phyloP scores from a whole-genome alignment of 1,140 invertebrate genomes.

The Epicauta chinensis region DNA sequence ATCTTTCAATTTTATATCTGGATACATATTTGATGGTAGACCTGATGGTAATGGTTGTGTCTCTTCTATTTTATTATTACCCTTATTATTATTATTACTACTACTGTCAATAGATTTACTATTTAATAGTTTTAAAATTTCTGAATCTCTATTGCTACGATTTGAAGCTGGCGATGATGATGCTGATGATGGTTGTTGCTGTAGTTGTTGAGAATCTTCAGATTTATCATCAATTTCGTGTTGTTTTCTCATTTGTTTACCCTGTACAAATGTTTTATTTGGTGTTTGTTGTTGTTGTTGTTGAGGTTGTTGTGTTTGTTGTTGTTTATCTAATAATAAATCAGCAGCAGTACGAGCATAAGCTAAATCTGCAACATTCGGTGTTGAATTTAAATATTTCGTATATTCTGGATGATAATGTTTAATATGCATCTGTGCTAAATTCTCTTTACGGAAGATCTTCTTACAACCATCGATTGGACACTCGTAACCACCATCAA shows the following conservation, averaged over 20 bases:
- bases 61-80: conserved; percentile 18
- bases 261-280: conserved; percentile 4
- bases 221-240: neutral
- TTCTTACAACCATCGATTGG: conserved; percentile 78
- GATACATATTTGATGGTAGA: conserved; percentile 33
- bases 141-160: conserved; percentile 29
- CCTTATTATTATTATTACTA: conserved; percentile 15
- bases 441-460: conserved; percentile 82
- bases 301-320: neutral
- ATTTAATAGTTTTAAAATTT: conserved; percentile 38
- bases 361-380: conserved; percentile 78
- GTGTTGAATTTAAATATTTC: conserved; percentile 67
- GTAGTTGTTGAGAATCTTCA: conserved; percentile 2
- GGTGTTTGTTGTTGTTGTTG: conserved; percentile 24
- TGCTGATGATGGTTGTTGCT: neutral
- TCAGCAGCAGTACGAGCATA: conserved; percentile 66
- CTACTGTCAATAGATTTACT: conserved; percentile 25
- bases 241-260: conserved; percentile 8
- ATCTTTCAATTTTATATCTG: conserved; percentile 37
- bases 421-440: conserved; percentile 86
- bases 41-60: conserved; percentile 27
- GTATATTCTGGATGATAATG: conserved; percentile 79
- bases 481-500: conserved; percentile 69
- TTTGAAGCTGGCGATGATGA: conserved; percentile 4
- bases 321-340: conserved; percentile 36